Base-by-base conservation (phyloP, 2,797 vertebrate species). In the Pyrocephalus nanus region DNA sequence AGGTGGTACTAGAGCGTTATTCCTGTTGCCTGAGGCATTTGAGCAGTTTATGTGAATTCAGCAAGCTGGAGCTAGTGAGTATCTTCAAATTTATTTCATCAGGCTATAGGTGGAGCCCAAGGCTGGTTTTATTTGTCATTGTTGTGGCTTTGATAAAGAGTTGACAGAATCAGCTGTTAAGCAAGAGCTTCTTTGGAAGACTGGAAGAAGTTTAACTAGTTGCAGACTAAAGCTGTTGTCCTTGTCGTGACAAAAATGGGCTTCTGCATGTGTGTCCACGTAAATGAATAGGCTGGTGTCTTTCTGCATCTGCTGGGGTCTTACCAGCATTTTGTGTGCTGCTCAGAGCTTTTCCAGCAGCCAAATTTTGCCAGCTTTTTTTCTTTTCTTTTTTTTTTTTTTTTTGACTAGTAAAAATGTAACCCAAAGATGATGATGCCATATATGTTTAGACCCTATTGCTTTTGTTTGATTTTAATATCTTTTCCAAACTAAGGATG, bases 241-340 rank as follows among this genome's bases (percentile, higher is more conserved):
- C 43, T 42, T 47, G 8, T 42, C 7, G 8, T 66, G 22, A 36
- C 21, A 81, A 65, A 81, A 42, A n/a, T 30, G 7, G 15, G 8
- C 8, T 76, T 53, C 7, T 72, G 22, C 0, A 0, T 47, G 4
- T 55, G 8, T 48, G 13, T 7, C 8, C 8, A 8, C 0, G 2
- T 69, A 23, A 40, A 29, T 27, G 22, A 18, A 23, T 5, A 29
- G 34, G 11, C 15, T 29, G 32, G 30, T 76, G 27, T 40, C 25
- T 42, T 70, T 55, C 30, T 86, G n/a, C n/a, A 15, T 36, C 43
- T 26, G 6, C 40, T 0, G 0, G 54, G 15, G 20, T 65, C 20
- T 48, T n/a, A 60, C 32, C 7, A 5, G 19, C 60, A 21, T 66
- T 88, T 45, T 1, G 0, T 38, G 40, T 2, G 5, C 13, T 71